Evolutionary conservation across 2,888 invertebrate species (phyloP).

Genomic region (Stramonita haemastoma): DNA sequence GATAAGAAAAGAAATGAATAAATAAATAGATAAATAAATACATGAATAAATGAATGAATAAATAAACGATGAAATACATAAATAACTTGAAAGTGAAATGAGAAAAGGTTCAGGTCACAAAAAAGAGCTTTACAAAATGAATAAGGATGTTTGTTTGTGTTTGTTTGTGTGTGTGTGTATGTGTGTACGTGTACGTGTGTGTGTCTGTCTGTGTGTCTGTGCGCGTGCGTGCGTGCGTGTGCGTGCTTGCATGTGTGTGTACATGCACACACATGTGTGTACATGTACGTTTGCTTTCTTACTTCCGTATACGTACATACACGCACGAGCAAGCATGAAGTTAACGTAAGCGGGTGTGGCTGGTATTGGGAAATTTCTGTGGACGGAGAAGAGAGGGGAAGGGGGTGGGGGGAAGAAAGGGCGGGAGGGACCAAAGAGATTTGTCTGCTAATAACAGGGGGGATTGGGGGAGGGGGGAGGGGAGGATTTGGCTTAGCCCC

Average conservation of each 20-base stretch:
- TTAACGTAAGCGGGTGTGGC: neutral
- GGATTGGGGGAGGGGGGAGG: neutral
- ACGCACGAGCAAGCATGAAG: neutral
- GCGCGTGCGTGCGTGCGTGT: no score
- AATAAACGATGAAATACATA: no score
- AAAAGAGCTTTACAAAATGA: no score
- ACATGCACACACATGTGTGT: neutral
- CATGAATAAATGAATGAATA: no score
- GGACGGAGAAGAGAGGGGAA: neutral
- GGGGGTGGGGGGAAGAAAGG: neutral
- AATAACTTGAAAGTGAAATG: no score
- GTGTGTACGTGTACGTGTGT: neutral
- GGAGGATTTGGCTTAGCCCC: neutral
- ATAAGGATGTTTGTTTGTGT: neutral
- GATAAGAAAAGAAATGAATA: no score
- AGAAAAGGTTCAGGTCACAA: no score
- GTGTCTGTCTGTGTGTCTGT: neutral
- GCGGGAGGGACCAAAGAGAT: no score
- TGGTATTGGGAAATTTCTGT: neutral
- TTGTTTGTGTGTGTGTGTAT: neutral
- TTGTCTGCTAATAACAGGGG: neutral
- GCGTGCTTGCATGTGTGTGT: neutral
- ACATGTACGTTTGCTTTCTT: neutral
- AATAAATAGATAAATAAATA: no score
- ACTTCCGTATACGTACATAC: neutral